Base-by-base conservation (phyloP, 2,113 vertebrate genomes). In the Rhinolophus ferrumequinum region DNA sequence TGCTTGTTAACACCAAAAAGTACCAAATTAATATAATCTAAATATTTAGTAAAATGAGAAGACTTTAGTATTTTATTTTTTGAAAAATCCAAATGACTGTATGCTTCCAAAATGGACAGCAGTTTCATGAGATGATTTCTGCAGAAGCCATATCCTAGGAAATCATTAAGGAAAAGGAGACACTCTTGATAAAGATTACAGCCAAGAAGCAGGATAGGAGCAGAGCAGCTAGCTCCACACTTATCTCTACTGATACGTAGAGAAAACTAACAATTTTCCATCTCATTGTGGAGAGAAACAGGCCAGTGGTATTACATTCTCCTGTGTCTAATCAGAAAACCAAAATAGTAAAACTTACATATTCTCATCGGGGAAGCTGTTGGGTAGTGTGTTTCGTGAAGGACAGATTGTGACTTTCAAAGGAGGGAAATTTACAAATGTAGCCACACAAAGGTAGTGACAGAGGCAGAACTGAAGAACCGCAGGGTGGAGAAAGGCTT, bases 401-500 rank as follows among this genome's bases (percentile, higher is more conserved):
- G 97, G 93, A 94, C 94, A 97, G 97, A 96, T 81, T 97, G 94
- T 96, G 94, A 94, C 75, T 97, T 96, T 97, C 86, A 90, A 92
- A 97, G 86, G 93, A 89, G 38, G 73, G 58, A 93, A 72, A 95
- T 95, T 97, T 96, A 96, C 94, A 92, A 97, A 94, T 93, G 94
- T 96, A 97, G 97, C 96, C 95, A 90, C 93, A 98, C 96, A 97
- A 97, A 97, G 97, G 90, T 93, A 96, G 91, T 87, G 97, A 96
- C 96, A 96, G 95, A 96, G 96, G 96, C 54, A 87, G 97, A 95
- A 84, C 33, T 67, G 93, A 95, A 92, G 83, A 97, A 93, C 91
- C 6, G 0, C 69, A 41, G 97, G 95, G 91, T 83, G 16, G 90
- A 91, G 69, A 67, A 76, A 94, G 82, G 91, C 79, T 95, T 97